Evolutionary conservation across 2,113 vertebrate species (phyloP), one percentile per base, ranked within the genome.

Genomic region (Saguinus midas): DNA sequence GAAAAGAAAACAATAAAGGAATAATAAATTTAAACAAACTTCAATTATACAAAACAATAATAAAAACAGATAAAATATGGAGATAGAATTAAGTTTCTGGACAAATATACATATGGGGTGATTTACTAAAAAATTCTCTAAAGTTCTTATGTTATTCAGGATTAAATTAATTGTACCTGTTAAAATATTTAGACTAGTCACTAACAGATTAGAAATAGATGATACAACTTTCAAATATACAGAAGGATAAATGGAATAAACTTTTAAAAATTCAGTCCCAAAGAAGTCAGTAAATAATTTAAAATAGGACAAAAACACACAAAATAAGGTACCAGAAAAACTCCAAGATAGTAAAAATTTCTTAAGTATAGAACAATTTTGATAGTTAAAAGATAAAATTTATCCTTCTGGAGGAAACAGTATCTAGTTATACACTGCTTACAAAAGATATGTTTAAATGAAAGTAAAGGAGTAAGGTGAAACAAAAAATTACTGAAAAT

Each of bases 351-450:
- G 17, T 37, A 92, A 79, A 17, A 87, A 66, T 73, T 40, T 72
- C 45, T n/a, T 83, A 87, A 75, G 85, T 29, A 35, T 72, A 93
- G 23, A 64, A 29, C 48, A 79, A 20, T 68, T 61, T 87, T 83
- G 27, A 76, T 79, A 95, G 68, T 68, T 95, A 87, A 93, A 85
- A 73, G 35, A 85, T 61, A 85, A 96, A 95, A 88, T 48, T 93
- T 88, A 13, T 52, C 32, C 45, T 66, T 32, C 21, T 58, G 84
- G 35, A 18, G 82, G 75, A 70, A 87, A 78, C 50, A 55, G 50
- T 78, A 90, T 43, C 68, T 52, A 86, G 23, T 90, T 79, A 90
- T 90, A 78, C 43, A 14, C 16, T 83, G 21, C 35, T 94, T 90
- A 79, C 83, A 73, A 87, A 90, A 73, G 52, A 90, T 4, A 78